Evolutionary conservation across 2,797 vertebrate genomes (phyloP), one percentile per base, ranked within the genome.

Genomic region (Argentina silus): DNA sequence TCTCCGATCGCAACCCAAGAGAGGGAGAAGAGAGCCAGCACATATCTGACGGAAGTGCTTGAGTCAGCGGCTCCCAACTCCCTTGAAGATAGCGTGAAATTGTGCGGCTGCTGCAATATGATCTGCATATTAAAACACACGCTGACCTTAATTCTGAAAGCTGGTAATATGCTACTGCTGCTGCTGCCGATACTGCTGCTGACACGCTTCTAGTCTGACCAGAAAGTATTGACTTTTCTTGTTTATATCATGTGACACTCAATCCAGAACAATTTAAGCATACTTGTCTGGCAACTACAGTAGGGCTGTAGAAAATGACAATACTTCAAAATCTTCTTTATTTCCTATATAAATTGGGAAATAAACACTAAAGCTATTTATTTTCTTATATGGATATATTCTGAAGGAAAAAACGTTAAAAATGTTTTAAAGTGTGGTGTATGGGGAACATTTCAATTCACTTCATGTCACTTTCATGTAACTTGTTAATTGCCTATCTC

Each of bases 101-200:
- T 82, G 80, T 87, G 82, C 86, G 86, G 85, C 81, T 82, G 76
- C 88, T 85, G 90, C 88, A 92, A 78, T 86, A 89, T 86, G 80
- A 91, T 89, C 78, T 81, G 85, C 86, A 92, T 89, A 81, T 89
- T 89, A 89, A 88, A 91, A 85, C 82, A 53, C 48, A 78, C 82
- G 79, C 83, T 87, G 86, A 91, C 83, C 87, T 84, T 87, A 67
- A 84, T 84, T 78, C 82, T 75, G 67, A 65, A 81, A 81, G 76
- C 67, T 83, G 75, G 80, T 88, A 81, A 87, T 81, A 78, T 83
- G 85, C 69, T 57, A 36, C 27, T 36, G 76, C 10, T 0, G 74
- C 72, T 76, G 66, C 74, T 43, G 68, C 67, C 76, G 7, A n/a
- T 55, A 27, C 10, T 0, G 72, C 69, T 75, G 66, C 75, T 45